A percentile compares a stretch with the other conserved stretches of the same genome.
Conservation (phyloP, 1,140 invertebrate genomes). For the Achatina immaculata region DNA sequence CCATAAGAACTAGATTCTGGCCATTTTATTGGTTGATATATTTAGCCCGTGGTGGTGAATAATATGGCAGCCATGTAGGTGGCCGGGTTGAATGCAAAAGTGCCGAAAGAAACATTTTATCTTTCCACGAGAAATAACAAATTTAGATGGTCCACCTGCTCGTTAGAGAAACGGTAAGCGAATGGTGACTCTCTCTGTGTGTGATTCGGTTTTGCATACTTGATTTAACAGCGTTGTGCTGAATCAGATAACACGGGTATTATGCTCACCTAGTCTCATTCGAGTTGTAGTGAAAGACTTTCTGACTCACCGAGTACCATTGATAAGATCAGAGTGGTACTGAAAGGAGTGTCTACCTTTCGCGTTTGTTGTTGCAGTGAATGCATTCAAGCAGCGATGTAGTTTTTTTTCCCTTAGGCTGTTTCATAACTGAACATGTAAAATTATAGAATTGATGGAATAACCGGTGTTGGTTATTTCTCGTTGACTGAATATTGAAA, state of each 20-base stretch:
- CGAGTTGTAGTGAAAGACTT: neutral
- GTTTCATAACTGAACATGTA: no score
- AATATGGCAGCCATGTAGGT: constrained; percentile 41
- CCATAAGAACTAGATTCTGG: neutral
- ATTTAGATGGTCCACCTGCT: constrained; percentile 4
- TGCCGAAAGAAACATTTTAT: neutral
- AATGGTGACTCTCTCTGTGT: neutral
- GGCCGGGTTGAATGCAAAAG: constrained; percentile 26
- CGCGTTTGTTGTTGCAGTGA: neutral
- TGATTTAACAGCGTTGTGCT: neutral
- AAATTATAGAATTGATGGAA: no score
- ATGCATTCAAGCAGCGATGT: no score
- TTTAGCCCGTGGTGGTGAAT: constrained; percentile 39
- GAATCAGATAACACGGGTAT: no score
- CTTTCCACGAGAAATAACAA: neutral
- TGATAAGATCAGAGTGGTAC: neutral
- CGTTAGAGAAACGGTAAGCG: neutral
- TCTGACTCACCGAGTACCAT: neutral
- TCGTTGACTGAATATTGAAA: no score
- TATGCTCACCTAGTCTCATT: no score
- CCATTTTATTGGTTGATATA: constrained; percentile 35
- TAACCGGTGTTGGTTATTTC: no score
- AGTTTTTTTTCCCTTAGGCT: no score
- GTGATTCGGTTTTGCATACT: neutral
- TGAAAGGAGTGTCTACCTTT: neutral